These are phyloP conservation scores for Synanthedon andrenaeformis DNA, from an alignment of 2,888 invertebrate genomes.

Conservation along the genomic window DNA sequence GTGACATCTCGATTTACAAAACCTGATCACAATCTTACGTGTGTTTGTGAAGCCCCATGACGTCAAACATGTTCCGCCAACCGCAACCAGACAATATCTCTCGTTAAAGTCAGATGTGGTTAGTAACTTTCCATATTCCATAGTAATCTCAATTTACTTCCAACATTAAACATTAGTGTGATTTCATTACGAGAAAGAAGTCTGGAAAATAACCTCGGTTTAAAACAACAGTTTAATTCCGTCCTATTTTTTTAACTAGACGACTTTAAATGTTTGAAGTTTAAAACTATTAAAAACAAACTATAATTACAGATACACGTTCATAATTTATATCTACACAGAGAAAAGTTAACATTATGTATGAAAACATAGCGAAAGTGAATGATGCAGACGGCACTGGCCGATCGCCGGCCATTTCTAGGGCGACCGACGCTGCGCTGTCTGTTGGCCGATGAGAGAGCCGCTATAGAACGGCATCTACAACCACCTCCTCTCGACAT, in stretches of 20 bases:
- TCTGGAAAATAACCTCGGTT: too few species aligned
- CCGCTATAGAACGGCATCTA: constrained; percentile 6
- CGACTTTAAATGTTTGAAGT: too few species aligned
- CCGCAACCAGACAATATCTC: not conserved
- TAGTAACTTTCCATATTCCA: not conserved
- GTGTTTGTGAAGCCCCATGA: constrained; percentile 22
- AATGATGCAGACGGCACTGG: constrained; percentile 34
- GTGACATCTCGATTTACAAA: too few species aligned
- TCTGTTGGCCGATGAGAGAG: constrained; percentile 24
- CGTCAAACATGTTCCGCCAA: constrained; percentile 17
- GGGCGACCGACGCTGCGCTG: constrained; percentile 38
- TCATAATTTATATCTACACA: constrained; percentile 4
- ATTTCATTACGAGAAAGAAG: too few species aligned
- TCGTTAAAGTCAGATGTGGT: not conserved
- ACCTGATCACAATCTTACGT: not conserved
- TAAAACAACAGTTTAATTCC: too few species aligned
- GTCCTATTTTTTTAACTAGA: too few species aligned
- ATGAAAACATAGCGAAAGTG: constrained; percentile 25
- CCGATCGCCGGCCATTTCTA: constrained; percentile 37
- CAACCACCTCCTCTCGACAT: not conserved
- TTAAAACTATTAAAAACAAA: too few species aligned
- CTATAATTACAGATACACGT: not conserved
- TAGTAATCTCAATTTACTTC: not conserved
- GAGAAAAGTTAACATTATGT: constrained; percentile 14
- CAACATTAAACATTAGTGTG: too few species aligned